Evolutionary conservation across 2,113 vertebrate genomes (phyloP), one percentile per base, ranked within the genome.

Genomic region (Nibea coibor): DNA sequence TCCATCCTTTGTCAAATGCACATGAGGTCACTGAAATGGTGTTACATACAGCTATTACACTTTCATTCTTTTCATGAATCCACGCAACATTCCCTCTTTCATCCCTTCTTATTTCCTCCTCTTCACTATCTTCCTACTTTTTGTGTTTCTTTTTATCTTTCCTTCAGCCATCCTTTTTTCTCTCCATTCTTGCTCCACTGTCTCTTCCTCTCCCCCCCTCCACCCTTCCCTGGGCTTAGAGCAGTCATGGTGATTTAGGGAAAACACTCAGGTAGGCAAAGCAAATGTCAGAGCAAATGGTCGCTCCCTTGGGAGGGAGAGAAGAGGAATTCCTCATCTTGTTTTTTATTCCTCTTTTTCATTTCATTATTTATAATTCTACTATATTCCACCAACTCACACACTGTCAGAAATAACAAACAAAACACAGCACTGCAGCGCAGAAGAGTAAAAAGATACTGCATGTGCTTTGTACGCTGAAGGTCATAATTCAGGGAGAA

Each of bases 231-330:
- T 48, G 61, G 31, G 72, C 83, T 45, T 22, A 39, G 3, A 80
- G 72, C 61, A 76, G 73, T 82, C 72, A 51, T 8, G 28, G 78
- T 82, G 81, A 90, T 89, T 84, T 87, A 89, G 87, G 87, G 76
- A 89, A 91, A 83, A 88, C 81, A 71, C 71, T 81, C 85, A 84
- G 80, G 76, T 74, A 86, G 80, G 87, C 71, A 89, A 90, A 89
- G 86, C 78, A 91, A 90, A 92, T 90, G 84, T 87, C 84, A 88
- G 65, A 70, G 85, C 80, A 90, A 91, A 91, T 82, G 89, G 85
- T 81, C 15, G 42, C 71, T 83, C 86, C 80, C 80, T 63, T 3
- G 19, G 70, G 84, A 79, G 12, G 22, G 15, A 62, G 72, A 67
- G 68, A 62, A 66, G 58, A 74, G 42, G 12, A 65, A 66, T 75